These are phyloP conservation scores for Nothobranchius kuhntae DNA, from an alignment of 2,113 vertebrate genomes.

Conservation along the genomic window DNA sequence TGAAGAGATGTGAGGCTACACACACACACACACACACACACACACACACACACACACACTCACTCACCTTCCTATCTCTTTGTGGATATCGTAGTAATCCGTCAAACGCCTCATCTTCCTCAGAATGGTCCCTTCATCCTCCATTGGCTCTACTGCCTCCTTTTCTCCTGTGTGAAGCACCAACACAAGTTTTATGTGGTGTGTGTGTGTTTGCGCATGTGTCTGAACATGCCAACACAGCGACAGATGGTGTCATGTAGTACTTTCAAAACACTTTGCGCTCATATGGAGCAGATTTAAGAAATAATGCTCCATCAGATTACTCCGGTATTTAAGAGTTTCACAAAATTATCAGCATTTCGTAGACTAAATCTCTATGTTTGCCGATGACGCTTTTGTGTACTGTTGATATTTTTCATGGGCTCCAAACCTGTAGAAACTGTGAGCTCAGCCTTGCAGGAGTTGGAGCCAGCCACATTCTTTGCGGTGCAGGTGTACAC, in stretches of 20 bases:
- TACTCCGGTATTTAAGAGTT: background rate
- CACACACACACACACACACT: slow-evolving; percentile 69
- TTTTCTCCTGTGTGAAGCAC: slow-evolving; percentile 76
- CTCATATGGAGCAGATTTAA: slow-evolving; percentile 43
- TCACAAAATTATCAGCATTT: background rate
- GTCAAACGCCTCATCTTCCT: slow-evolving; percentile 86
- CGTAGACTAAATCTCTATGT: background rate
- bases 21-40: slow-evolving; percentile 50
- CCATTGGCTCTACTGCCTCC: slow-evolving; percentile 73
- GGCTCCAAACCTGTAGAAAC: slow-evolving; percentile 81
- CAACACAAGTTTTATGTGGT: slow-evolving; percentile 9
- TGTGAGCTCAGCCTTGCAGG: slow-evolving; percentile 93
- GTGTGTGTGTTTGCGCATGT: background rate
- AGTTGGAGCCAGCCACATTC: slow-evolving; percentile 88
- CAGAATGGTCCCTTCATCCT: slow-evolving; percentile 83
- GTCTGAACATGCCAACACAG: slow-evolving; percentile 15
- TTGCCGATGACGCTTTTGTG: too few species aligned
- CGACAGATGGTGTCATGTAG: slow-evolving; percentile 61
- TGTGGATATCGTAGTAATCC: slow-evolving; percentile 90
- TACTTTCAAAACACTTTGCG: slow-evolving; percentile 37
- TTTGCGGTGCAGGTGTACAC: slow-evolving; percentile 92
- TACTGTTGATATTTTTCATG: background rate
- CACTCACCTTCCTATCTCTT: slow-evolving; percentile 91
- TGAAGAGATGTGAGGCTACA: slow-evolving; percentile 4
- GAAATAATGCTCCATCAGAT: slow-evolving; percentile 7